phyloP scores from a whole-genome alignment of 2,888 invertebrate genomes.

The Holacanthella duospinosa region DNA sequence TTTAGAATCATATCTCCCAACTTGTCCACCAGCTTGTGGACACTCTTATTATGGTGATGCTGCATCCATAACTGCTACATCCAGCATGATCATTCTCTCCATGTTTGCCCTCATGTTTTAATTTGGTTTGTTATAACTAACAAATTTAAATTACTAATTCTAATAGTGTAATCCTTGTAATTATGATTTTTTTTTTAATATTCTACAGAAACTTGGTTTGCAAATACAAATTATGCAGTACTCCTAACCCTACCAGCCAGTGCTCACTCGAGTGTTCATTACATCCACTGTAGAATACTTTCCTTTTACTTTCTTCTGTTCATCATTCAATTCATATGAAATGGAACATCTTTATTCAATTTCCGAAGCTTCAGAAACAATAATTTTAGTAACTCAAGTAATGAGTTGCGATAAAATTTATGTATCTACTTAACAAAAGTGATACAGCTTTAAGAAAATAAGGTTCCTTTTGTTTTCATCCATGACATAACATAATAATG shows the following conservation, averaged over 20 bases:
- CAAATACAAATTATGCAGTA: conserved; percentile 25
- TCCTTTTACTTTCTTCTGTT: too few species aligned
- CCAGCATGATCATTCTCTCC: conserved; percentile 31
- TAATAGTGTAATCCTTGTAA: not conserved
- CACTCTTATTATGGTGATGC: conserved; percentile 52
- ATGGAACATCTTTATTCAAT: too few species aligned
- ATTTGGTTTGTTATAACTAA: conserved; percentile 16
- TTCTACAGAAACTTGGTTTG: conserved; percentile 25
- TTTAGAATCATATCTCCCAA: conserved; percentile 79
- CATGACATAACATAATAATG: too few species aligned
- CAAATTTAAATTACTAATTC: conserved; percentile 4
- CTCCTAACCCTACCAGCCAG: conserved; percentile 14
- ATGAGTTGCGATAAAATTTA: too few species aligned
- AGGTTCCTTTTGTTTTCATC: too few species aligned
- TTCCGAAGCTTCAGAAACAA: too few species aligned
- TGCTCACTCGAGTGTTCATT: too few species aligned
- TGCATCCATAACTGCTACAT: conserved; percentile 39
- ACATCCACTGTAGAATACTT: too few species aligned
- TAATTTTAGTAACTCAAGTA: too few species aligned
- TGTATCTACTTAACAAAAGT: too few species aligned
- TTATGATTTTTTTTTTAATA: conserved; percentile 2
- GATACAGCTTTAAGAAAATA: too few species aligned
- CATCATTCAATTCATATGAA: not conserved
- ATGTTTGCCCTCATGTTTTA: conserved; percentile 28
- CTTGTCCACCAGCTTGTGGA: conserved; percentile 85